Conservation (phyloP, 1,140 invertebrate genomes). For the Thaumetopoea pityocampa region DNA sequence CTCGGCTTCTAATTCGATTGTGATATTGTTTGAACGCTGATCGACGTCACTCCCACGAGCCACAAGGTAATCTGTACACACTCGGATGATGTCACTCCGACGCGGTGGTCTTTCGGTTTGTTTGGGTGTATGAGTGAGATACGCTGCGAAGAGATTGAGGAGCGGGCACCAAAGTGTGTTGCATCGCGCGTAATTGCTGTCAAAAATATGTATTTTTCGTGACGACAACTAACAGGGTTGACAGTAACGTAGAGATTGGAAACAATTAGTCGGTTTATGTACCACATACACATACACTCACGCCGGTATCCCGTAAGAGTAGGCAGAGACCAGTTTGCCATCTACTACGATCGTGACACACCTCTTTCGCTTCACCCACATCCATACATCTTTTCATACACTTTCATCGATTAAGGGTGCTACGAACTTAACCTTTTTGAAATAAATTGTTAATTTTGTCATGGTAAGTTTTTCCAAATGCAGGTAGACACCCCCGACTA, state of each 20-base stretch:
- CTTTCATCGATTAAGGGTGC: too few species aligned
- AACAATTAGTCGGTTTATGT: conserved; percentile 69
- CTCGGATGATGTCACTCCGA: conserved; percentile 34
- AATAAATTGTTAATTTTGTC: too few species aligned
- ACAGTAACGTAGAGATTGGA: conserved; percentile 43
- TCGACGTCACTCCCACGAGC: conserved; percentile 36
- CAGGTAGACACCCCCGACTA: too few species aligned
- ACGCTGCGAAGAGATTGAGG: conserved; percentile 35
- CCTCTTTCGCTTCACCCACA: too few species aligned
- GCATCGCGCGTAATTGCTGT: conserved; percentile 22
- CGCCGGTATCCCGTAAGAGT: too few species aligned
- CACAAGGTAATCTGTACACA: conserved; percentile 29
- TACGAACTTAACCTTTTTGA: too few species aligned
- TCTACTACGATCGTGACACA: too few species aligned
- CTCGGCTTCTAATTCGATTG: conserved; percentile 58
- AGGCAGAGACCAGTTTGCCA: too few species aligned
- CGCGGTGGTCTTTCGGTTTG: conserved; percentile 28
- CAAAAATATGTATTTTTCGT: conserved; percentile 29
- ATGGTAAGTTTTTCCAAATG: too few species aligned
- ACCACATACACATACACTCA: too few species aligned
- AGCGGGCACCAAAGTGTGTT: conserved; percentile 21
- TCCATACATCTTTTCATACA: too few species aligned
- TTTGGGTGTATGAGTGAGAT: conserved; percentile 34
- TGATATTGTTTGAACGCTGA: conserved; percentile 54
- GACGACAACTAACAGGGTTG: conserved; percentile 31